Conservation (phyloP, 1,140 invertebrate genomes). For the Armadillidium nasatum region DNA sequence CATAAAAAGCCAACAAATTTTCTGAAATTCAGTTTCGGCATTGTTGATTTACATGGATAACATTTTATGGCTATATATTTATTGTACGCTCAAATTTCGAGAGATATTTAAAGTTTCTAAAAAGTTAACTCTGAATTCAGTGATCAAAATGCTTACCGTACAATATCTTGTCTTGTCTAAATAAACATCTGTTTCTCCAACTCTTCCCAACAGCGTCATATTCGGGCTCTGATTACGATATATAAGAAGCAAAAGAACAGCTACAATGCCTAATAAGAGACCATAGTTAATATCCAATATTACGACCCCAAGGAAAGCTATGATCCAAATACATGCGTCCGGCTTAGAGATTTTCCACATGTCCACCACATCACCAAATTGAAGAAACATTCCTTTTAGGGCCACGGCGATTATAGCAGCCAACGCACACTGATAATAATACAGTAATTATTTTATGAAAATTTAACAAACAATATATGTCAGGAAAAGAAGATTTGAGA, state of each 20-base stretch:
- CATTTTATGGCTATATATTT: no score
- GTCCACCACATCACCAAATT: conserved; percentile 66
- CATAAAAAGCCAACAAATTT: no score
- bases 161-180: conserved; percentile 65
- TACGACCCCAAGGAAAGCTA: conserved; percentile 47
- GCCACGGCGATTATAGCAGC: conserved; percentile 87
- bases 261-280: conserved; percentile 63
- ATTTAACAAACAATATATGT: conserved; percentile 7
- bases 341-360: not conserved
- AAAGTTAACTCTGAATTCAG: no score
- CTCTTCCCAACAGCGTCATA: conserved; percentile 59
- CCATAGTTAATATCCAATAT: conserved; percentile 80
- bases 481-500: no score
- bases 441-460: not conserved
- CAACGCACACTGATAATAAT: conserved; percentile 63
- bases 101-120: no score
- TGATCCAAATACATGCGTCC: conserved; percentile 4
- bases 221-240: conserved; percentile 43
- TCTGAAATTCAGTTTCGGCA: no score
- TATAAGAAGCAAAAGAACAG: conserved; percentile 59
- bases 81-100: no score
- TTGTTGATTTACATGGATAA: no score
- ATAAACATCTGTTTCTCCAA: conserved; percentile 69
- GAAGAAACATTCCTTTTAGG: conserved; percentile 80
- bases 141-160: conserved; percentile 55